Evolutionary conservation across 1,140 invertebrate genomes (phyloP), one percentile per base, ranked within the genome.

Genomic region (Rhizoglyphus robini): DNA sequence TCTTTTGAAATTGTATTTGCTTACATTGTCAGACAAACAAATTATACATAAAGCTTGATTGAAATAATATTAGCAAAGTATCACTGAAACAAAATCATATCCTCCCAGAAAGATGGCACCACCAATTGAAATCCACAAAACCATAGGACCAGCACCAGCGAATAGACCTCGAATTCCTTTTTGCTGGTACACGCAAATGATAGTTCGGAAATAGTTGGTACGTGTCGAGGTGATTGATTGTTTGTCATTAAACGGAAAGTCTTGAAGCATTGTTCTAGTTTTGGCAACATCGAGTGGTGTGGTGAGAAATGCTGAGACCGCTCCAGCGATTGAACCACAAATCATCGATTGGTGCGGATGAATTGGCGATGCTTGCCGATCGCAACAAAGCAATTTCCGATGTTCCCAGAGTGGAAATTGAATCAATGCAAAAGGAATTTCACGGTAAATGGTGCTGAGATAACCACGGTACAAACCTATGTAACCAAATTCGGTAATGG

Each of bases 271-370:
- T 61, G 96, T 95, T 71, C 92, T 79, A 0, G 94, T 97, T 79
- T 97, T 98, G 0, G 87, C 88, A 11, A 97, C 89, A 79, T 97
- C 94, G n/a, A 98, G 77, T 3, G 94, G 94, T 1, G 91, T 96
- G 1, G 93, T 96, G 0, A 89, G 65, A 0, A 81, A 84, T 2
- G 88, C 90, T 18, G 91, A 83, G 65, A 89, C 78, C 2, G 83
- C 86, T 11, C 90, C 89, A 32, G 90, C 84, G 47, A 88, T 60
- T 0, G 88, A 87, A 13, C 91, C 92, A 78, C 88, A 92, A 5
- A 86, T 60, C 0, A 88, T 84, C 4, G 88, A 87, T 77, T 90
- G 81, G 68, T 81, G 80, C 3, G 84, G 80, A 34, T 36, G 4
- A 11, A 65, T 3, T 15, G 8, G 8, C 31, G 51, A 11, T 11